Percentiles rank a stretch among this genome's conserved stretches.
phyloP scores from a whole-genome alignment of 2,888 invertebrate species.

The Oscheius sp. region DNA sequence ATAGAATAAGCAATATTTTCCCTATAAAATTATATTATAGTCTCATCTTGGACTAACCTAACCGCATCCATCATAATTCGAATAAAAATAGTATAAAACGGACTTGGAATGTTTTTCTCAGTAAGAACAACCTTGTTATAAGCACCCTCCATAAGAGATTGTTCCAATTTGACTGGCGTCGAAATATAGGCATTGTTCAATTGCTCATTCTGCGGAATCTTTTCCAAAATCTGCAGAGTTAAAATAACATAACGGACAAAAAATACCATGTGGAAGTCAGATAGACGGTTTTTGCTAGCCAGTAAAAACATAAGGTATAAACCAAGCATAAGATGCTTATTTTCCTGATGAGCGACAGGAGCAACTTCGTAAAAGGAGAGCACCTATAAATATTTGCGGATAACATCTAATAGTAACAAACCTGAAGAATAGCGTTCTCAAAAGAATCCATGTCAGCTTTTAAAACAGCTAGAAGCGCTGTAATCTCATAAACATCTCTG shows the following conservation, averaged over 20 bases:
- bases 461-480: constrained; percentile 93
- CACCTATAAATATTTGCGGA: constrained; percentile 31
- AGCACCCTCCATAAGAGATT: constrained; percentile 98
- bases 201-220: constrained; percentile 88
- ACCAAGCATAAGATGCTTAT: constrained; percentile 91
- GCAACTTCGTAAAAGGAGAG: constrained; percentile 88
- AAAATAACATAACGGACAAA: not conserved
- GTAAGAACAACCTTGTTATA: constrained; percentile 95
- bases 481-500: constrained; percentile 91
- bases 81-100: constrained; percentile 94
- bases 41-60: constrained; percentile 73
- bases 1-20: constrained; percentile 95
- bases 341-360: constrained; percentile 81
- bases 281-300: constrained; percentile 88
- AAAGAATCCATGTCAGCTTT: constrained; percentile 91
- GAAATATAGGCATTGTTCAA: constrained; percentile 91
- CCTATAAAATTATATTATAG: constrained; percentile 56
- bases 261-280: constrained; percentile 89
- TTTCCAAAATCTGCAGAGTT: constrained; percentile 78
- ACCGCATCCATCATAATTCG: constrained; percentile 93
- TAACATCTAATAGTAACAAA: constrained; percentile 74
- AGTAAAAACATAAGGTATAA: constrained; percentile 90
- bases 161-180: constrained; percentile 93
- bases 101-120: constrained; percentile 93
- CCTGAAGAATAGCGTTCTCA: constrained; percentile 94